phyloP scores from a whole-genome alignment of 2,797 vertebrate species.

The Vultur gryphus region DNA sequence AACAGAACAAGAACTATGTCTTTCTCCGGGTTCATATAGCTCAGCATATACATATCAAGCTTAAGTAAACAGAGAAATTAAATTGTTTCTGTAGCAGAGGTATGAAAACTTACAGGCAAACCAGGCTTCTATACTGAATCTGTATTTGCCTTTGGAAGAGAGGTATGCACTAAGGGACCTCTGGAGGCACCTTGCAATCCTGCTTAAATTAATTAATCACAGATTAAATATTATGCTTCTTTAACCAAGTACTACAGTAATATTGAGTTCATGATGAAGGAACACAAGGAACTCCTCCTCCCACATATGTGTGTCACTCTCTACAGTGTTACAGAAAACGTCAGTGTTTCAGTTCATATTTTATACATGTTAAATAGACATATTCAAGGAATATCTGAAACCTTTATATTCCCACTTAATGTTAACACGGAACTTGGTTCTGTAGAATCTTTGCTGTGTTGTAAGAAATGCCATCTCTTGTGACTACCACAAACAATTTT shows the following conservation, averaged over 20 bases:
- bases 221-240: not conserved
- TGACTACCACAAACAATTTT: not conserved
- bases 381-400: not conserved
- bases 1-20: not conserved
- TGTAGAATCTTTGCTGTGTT: not conserved
- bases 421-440: not conserved
- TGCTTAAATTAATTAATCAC: not conserved
- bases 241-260: not conserved
- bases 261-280: not conserved
- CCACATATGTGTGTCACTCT: not conserved
- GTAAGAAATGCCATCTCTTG: not conserved
- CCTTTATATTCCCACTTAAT: not conserved
- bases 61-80: not conserved
- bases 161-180: not conserved
- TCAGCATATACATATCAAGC: not conserved
- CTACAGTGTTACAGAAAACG: not conserved
- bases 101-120: not conserved
- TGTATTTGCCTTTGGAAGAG: not conserved
- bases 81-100: not conserved
- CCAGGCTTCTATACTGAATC: not conserved
- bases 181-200: not conserved
- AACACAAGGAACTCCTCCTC: not conserved
- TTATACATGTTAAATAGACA: not conserved
- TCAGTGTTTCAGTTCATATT: not conserved
- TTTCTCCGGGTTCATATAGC: not conserved